phyloP scores from a whole-genome alignment of 2,113 vertebrate species.

The Oxyruncus cristatus region DNA sequence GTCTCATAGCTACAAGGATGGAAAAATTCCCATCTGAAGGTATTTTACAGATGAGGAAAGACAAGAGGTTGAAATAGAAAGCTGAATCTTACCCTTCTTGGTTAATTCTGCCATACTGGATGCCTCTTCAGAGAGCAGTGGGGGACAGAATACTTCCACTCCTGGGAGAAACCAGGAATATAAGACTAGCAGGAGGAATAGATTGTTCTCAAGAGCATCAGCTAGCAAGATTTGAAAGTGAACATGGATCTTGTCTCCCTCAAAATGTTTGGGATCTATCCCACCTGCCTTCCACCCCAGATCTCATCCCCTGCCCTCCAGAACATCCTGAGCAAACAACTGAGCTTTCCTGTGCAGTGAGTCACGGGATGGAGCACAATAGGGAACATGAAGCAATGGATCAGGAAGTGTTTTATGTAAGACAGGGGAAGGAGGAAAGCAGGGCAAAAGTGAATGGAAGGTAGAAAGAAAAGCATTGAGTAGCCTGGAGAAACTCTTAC shows the following conservation, averaged over 20 bases:
- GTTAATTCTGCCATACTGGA: neutral
- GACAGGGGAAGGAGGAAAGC: neutral
- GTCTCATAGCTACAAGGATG: neutral
- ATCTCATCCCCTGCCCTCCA: neutral
- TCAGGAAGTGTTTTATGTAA: conserved; percentile 6
- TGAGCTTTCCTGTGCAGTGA: conserved; percentile 31
- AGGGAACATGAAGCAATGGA: neutral
- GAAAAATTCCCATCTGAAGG: neutral
- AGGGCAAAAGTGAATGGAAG: conserved; percentile 8
- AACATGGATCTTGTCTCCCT: neutral
- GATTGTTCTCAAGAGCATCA: neutral
- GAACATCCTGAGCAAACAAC: neutral
- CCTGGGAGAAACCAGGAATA: neutral
- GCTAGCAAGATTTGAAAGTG: neutral
- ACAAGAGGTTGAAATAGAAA: neutral
- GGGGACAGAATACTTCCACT: neutral
- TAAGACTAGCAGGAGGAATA: neutral
- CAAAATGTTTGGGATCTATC: neutral
- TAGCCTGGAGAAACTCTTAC: neutral
- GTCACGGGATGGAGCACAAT: conserved; percentile 23
- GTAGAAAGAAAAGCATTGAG: neutral
- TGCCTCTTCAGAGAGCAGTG: neutral
- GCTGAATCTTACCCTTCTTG: neutral
- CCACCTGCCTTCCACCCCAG: neutral
- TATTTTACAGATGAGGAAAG: neutral